Conservation (phyloP, 2,888 invertebrate genomes). For the Troides helena region DNA sequence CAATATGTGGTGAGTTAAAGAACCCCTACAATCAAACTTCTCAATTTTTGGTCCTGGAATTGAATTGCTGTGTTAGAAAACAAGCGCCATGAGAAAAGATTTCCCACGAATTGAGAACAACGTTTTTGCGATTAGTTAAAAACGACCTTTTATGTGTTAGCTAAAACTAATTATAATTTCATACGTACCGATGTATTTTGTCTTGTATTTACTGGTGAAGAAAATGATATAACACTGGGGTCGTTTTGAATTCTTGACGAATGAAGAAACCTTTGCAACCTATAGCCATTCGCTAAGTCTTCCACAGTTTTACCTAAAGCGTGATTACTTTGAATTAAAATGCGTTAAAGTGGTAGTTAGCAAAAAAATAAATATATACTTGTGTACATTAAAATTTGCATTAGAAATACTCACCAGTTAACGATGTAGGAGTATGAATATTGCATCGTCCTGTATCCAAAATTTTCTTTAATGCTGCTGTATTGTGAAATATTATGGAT, state of each 20-base stretch:
- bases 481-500: constrained; percentile 67
- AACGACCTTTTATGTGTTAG: too few species aligned
- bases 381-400: not conserved
- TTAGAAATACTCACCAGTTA: constrained; percentile 56
- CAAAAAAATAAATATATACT: too few species aligned
- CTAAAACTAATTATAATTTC: not conserved
- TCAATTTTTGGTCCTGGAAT: too few species aligned
- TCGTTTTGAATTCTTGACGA: constrained; percentile 35
- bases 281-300: constrained; percentile 65
- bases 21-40: too few species aligned
- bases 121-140: too few species aligned
- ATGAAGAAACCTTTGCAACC: constrained; percentile 54
- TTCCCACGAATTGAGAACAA: too few species aligned
- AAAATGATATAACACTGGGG: constrained; percentile 33
- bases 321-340: not conserved
- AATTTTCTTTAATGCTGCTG: constrained; percentile 59
- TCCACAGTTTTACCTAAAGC: constrained; percentile 68
- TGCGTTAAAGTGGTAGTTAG: not conserved
- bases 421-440: constrained; percentile 65
- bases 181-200: constrained; percentile 24
- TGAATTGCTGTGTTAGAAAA: too few species aligned
- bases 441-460: constrained; percentile 69
- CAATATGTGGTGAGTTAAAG: too few species aligned
- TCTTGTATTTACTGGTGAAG: constrained; percentile 39
- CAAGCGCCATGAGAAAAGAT: too few species aligned